Evolutionary conservation across 2,888 invertebrate genomes (phyloP).

Genomic region (Chesias legatella): DNA sequence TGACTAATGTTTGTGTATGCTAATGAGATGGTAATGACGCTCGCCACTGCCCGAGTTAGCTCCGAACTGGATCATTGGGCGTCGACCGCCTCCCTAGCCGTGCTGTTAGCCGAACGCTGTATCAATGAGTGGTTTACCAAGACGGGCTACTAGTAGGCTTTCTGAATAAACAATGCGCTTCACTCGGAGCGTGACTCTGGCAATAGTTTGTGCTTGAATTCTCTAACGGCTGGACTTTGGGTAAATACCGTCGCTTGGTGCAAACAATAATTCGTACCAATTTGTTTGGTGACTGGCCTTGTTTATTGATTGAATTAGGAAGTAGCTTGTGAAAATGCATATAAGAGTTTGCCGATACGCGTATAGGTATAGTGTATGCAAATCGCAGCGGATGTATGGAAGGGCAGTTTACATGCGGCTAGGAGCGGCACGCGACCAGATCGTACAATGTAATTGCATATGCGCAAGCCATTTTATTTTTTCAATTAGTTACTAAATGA

Average conservation of each 20-base stretch:
- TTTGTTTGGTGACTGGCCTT: too few relatives aligned
- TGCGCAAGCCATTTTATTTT: too few relatives aligned
- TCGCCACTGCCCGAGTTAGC: conserved; percentile 39
- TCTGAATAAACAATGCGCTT: conserved; percentile 61
- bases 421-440: too few relatives aligned
- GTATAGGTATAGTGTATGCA: too few relatives aligned
- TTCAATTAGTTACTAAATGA: too few relatives aligned
- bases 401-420: too few relatives aligned
- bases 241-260: conserved; percentile 2
- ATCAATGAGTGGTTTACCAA: conserved; percentile 48
- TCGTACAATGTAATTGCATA: too few relatives aligned
- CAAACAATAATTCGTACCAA: too few relatives aligned
- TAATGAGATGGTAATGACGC: conserved; percentile 75
- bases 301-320: too few relatives aligned
- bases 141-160: conserved; percentile 54
- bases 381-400: too few relatives aligned
- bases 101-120: conserved; percentile 45
- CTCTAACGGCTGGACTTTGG: conserved; percentile 25
- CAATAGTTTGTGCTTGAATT: conserved; percentile 29
- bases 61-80: conserved; percentile 66
- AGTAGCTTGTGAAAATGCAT: too few relatives aligned
- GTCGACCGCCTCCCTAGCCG: conserved; percentile 45
- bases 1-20: conserved; percentile 75
- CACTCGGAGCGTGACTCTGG: conserved; percentile 33
- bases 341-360: too few relatives aligned